Base-by-base conservation (phyloP, 2,888 invertebrate species). In the Cheilosia pagana region DNA sequence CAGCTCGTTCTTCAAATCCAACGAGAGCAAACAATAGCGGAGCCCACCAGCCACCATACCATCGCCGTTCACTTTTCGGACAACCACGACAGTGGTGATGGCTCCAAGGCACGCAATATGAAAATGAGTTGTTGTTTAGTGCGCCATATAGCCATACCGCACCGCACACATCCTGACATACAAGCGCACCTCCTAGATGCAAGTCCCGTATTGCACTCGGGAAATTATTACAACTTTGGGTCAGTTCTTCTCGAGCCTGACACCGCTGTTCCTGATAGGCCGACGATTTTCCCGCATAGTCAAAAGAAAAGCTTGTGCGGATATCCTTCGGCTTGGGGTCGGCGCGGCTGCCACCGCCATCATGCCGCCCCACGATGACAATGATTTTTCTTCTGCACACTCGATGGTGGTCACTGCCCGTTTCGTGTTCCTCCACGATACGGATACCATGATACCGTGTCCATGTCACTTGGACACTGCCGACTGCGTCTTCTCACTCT, bases 21-120 rank as follows among this genome's bases (percentile, higher is more conserved):
- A 71, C 68, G 75, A 35, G 45, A 55, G 55, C 78, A 82, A 86
- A 82, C 86, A 82, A 81, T 83, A 76, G 35, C 12, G 76, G 71
- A 81, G 43, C 81, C 81, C 3, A 28, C 28, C 35, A 81, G 35
- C 28, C 28, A 28, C 8, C 31, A 81, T 2, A 81, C 81, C 65
- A 71, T 63, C 19, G 63, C 68, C 70, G 77, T 68, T 59, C 78
- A 71, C 57, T 78, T 78, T 78, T 75, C 70, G 60, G 67, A 68
- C 81, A 72, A 77, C 76, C 87, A 50, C 78, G 12, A 23, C 50
- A 65, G 25, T 60, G 79, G 83, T 86, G 86, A 91, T 91, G 91
- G 88, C 91, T 90, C 87, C 89, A 88, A 90, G 90, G 90, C 91
- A 91, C 91, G 91, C 91, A 91, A 91, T 90, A 90, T 91, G 86